Conservation (phyloP, 2,113 vertebrate species). For the Hoplias malabaricus region DNA sequence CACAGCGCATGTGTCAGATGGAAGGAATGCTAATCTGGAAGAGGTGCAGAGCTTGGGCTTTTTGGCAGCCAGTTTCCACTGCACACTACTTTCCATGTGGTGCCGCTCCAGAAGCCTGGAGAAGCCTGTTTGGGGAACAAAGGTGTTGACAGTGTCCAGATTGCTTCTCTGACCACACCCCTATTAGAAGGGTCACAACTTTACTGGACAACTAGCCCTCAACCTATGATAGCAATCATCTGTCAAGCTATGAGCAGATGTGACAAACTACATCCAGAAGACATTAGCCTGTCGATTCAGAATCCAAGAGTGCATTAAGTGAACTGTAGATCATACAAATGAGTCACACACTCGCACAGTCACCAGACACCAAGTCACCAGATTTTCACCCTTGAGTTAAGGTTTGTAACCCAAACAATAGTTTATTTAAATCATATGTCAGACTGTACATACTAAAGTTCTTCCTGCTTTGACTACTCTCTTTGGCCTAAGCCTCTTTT, state of each 20-base stretch:
- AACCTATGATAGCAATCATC: constrained; percentile 15
- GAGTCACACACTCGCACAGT: constrained; percentile 7
- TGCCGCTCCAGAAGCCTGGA: constrained; percentile 88
- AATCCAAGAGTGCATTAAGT: constrained; percentile 12
- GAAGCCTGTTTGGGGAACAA: constrained; percentile 82
- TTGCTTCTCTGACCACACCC: constrained; percentile 66
- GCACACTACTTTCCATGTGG: constrained; percentile 90
- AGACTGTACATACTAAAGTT: constrained; percentile 17
- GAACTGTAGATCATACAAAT: constrained; percentile 10
- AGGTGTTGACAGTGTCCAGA: constrained; percentile 89
- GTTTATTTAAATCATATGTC: constrained; percentile 27
- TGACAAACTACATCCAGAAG: constrained; percentile 9
- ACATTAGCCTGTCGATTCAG: constrained; percentile 5
- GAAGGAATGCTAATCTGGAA: constrained; percentile 96
- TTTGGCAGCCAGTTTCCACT: constrained; percentile 92
- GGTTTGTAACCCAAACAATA: constrained; percentile 30
- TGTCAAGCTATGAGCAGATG: not conserved
- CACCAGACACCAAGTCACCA: not conserved
- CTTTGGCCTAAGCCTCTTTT: not conserved
- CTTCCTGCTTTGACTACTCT: not conserved
- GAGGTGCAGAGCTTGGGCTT: constrained; percentile 80
- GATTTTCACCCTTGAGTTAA: constrained; percentile 5
- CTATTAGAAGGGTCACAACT: constrained; percentile 45
- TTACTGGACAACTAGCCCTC: constrained; percentile 42
- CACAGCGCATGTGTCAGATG: constrained; percentile 88